Conservation (phyloP, 2,113 vertebrate species). For the Porphyrio hochstetteri region DNA sequence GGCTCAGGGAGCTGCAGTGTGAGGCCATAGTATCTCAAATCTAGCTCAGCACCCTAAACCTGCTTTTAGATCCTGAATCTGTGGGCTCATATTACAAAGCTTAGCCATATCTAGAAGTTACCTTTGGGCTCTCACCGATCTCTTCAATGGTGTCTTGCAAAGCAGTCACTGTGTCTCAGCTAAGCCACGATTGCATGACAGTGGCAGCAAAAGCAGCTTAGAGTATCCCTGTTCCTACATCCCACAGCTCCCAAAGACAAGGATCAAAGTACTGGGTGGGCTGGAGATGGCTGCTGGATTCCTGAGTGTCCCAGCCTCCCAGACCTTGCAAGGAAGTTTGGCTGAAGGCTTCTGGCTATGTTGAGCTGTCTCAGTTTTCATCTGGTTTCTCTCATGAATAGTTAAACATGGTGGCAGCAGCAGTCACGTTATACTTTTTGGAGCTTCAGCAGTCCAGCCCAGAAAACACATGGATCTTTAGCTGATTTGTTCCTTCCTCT, state of each 20-base stretch:
- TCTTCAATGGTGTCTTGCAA: background rate
- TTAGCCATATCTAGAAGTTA: background rate
- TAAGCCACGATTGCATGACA: background rate
- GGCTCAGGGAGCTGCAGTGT: background rate
- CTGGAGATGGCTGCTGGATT: background rate
- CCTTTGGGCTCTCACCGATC: background rate
- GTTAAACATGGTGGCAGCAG: background rate
- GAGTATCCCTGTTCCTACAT: background rate
- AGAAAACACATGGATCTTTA: background rate
- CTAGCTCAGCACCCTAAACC: background rate
- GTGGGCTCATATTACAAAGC: background rate
- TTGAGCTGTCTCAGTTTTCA: background rate
- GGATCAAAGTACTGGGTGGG: fast-evolving
- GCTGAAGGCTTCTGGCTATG: background rate
- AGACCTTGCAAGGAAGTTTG: background rate
- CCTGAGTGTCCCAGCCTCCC: background rate
- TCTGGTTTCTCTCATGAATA: background rate
- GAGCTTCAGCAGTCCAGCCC: background rate
- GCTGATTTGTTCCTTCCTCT: background rate
- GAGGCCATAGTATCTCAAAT: background rate
- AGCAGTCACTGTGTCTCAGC: background rate
- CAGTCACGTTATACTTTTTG: background rate
- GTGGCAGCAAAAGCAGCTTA: background rate
- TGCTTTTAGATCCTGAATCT: background rate
- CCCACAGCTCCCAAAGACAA: background rate